phyloP scores from a whole-genome alignment of 2,113 vertebrate genomes.

The Sisor rabdophorus region DNA sequence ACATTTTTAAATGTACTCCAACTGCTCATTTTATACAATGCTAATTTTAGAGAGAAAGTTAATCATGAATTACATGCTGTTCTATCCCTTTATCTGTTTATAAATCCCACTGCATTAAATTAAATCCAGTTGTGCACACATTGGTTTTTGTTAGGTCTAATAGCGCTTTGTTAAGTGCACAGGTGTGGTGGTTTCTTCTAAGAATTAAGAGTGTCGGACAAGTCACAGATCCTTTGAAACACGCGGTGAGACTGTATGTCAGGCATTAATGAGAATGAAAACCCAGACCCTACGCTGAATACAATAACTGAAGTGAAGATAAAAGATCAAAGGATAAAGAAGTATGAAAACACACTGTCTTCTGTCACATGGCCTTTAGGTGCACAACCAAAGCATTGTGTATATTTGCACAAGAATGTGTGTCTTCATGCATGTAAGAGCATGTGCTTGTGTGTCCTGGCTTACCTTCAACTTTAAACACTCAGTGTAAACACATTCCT shows the following conservation, averaged over 20 bases:
- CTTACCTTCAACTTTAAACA: slow-evolving; percentile 17
- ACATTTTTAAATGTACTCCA: neutral
- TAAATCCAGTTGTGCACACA: too few species aligned
- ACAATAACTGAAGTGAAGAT: slow-evolving; percentile 46
- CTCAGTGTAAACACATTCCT: neutral
- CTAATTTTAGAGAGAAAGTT: too few species aligned
- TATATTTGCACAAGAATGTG: slow-evolving; percentile 13
- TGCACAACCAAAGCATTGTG: slow-evolving; percentile 52
- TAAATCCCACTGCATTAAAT: neutral
- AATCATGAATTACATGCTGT: neutral
- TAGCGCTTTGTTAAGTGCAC: slow-evolving; percentile 4
- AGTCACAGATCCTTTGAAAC: slow-evolving; percentile 16
- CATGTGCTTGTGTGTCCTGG: slow-evolving; percentile 39
- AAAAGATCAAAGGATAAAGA: slow-evolving; percentile 59
- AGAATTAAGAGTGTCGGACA: neutral
- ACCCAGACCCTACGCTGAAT: slow-evolving; percentile 46
- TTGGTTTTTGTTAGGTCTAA: neutral
- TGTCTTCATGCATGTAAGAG: slow-evolving; percentile 38
- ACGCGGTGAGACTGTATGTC: neutral
- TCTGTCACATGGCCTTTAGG: slow-evolving; percentile 52
- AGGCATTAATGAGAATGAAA: slow-evolving; percentile 16
- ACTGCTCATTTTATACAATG: neutral
- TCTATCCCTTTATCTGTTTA: neutral
- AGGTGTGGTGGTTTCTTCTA: slow-evolving; percentile 12
- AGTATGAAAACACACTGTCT: slow-evolving; percentile 51